Percentiles rank a stretch among this genome's conserved stretches.
Evolutionary conservation across 2,113 vertebrate species (phyloP).

Genomic region (Mus spicilegus): DNA sequence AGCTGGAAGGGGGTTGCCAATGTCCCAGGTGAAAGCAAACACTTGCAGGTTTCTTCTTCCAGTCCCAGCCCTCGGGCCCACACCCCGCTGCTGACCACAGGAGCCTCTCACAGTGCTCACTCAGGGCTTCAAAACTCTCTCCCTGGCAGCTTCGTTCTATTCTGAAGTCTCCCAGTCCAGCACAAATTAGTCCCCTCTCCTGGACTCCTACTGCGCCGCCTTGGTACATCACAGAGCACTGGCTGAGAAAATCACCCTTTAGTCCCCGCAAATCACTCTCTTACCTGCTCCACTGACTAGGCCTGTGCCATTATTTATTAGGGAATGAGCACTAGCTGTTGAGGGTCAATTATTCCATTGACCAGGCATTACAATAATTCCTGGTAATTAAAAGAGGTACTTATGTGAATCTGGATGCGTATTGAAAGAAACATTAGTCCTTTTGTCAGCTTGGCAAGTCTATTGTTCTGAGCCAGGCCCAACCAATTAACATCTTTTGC

Average conservation of each 20-base stretch:
- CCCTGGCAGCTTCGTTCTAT: constrained; percentile 80
- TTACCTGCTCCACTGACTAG: constrained; percentile 85
- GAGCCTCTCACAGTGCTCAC: constrained; percentile 23
- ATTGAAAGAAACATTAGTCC: constrained; percentile 91
- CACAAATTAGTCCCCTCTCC: constrained; percentile 86
- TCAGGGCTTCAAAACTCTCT: constrained; percentile 69
- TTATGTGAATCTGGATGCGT: constrained; percentile 87
- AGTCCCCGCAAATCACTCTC: constrained; percentile 79
- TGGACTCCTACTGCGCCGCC: constrained; percentile 84
- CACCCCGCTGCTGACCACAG: background rate
- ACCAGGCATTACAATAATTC: constrained; percentile 90
- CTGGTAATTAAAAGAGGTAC: constrained; percentile 90
- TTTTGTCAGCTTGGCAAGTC: constrained; percentile 88
- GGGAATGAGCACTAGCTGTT: constrained; percentile 84
- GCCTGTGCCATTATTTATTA: constrained; percentile 86
- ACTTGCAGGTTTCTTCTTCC: background rate
- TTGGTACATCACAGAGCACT: constrained; percentile 81
- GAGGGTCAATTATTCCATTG: constrained; percentile 91
- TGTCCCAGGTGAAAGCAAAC: background rate
- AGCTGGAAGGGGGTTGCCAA: background rate
- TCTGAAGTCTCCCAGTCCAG: constrained; percentile 77
- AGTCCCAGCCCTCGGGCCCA: background rate
- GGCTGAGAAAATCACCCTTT: constrained; percentile 87
- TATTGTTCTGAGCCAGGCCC: constrained; percentile 86
- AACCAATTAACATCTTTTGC: constrained; percentile 91